Evolutionary conservation across 2,113 vertebrate genomes (phyloP).

Genomic region (Eclectus roratus): DNA sequence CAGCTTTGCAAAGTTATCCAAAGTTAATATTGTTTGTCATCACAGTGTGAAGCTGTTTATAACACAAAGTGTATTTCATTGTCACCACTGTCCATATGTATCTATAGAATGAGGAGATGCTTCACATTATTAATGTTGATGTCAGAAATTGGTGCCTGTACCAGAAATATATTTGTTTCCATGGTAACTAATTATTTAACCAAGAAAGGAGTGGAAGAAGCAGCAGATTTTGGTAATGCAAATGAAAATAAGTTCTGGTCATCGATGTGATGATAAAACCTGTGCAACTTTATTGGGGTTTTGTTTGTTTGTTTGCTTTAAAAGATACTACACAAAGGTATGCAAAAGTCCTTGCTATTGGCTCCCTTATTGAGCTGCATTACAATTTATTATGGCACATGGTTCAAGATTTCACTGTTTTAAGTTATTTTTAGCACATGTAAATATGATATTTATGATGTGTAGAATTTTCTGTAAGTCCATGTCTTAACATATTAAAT

Average conservation of each 20-base stretch:
- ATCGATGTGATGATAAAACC: background rate
- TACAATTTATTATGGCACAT: background rate
- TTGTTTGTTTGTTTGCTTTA: background rate
- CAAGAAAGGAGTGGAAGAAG: background rate
- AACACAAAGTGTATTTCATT: background rate
- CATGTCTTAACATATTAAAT: accelerated
- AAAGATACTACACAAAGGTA: background rate
- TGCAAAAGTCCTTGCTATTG: background rate
- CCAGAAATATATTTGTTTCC: background rate
- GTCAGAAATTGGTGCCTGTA: background rate
- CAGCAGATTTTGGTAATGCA: background rate
- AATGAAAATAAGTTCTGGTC: background rate
- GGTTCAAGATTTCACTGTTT: background rate
- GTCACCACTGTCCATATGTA: background rate
- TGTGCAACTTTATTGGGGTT: background rate
- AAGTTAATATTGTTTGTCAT: background rate
- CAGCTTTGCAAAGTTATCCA: background rate
- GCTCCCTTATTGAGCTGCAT: background rate
- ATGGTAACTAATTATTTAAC: conserved; percentile 17
- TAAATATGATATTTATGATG: accelerated
- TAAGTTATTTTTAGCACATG: background rate
- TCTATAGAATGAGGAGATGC: background rate
- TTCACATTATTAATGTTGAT: accelerated
- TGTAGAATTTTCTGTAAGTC: background rate
- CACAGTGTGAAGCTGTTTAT: background rate